phyloP scores from a whole-genome alignment of 2,797 vertebrate genomes.

The Aulostomus chinensis region DNA sequence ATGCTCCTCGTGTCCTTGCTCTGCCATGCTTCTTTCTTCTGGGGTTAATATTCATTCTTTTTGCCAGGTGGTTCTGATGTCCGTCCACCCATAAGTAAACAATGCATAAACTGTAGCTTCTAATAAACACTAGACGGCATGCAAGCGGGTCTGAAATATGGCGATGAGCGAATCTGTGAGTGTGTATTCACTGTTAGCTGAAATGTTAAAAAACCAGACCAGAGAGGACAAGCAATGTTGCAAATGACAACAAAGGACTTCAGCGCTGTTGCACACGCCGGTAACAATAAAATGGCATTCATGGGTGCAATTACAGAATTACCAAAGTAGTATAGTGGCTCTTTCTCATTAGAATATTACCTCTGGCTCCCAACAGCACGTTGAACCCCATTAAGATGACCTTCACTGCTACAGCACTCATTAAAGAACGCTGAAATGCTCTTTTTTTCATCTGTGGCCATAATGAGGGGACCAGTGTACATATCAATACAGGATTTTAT shows the following conservation, averaged over 20 bases:
- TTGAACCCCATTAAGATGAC: constrained; percentile 83
- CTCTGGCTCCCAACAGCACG: constrained; percentile 76
- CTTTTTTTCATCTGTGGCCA: constrained; percentile 72
- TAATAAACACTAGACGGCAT: constrained; percentile 59
- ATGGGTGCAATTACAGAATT: constrained; percentile 68
- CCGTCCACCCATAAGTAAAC: constrained; percentile 69
- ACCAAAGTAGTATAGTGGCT: constrained; percentile 57
- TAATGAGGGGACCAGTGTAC: constrained; percentile 78
- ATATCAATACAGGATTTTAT: constrained; percentile 79
- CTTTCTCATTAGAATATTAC: constrained; percentile 81
- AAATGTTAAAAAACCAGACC: constrained; percentile 34
- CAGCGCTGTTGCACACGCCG: constrained; percentile 40
- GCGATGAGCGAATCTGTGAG: constrained; percentile 39
- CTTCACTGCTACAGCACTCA: constrained; percentile 77
- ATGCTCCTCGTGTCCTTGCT: constrained; percentile 26
- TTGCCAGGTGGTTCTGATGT: constrained; percentile 60
- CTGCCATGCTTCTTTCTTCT: constrained; percentile 35
- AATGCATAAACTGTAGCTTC: constrained; percentile 74
- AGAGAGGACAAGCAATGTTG: constrained; percentile 52
- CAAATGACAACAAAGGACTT: constrained; percentile 75
- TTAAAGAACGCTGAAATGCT: constrained; percentile 77
- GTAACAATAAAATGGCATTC: constrained; percentile 62
- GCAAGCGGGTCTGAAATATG: constrained; percentile 72
- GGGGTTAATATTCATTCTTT: constrained; percentile 65
- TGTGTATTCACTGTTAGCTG: constrained; percentile 7